phyloP scores from a whole-genome alignment of 2,888 invertebrate species.

The Lepidonotus clava region DNA sequence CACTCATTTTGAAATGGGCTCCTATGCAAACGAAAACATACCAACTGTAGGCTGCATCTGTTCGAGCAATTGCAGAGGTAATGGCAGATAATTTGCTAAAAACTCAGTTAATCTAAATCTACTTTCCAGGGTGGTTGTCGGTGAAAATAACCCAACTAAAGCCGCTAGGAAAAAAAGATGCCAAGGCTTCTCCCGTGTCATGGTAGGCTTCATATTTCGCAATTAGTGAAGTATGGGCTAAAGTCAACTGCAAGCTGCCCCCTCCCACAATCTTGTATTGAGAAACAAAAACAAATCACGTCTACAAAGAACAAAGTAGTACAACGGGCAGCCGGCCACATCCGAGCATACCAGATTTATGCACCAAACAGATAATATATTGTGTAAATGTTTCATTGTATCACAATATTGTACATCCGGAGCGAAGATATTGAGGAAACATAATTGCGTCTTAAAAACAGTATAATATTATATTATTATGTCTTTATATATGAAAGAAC shows the following conservation, averaged over 20 bases:
- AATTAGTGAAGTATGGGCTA: neutral
- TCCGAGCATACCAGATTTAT: too few species aligned
- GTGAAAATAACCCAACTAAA: neutral
- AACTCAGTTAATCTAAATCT: slow-evolving; percentile 23
- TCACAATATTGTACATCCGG: too few species aligned
- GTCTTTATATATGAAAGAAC: too few species aligned
- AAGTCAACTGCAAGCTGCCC: slow-evolving; percentile 9
- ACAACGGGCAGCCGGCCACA: too few species aligned
- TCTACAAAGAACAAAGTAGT: too few species aligned
- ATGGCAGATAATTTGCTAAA: neutral
- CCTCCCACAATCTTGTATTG: neutral
- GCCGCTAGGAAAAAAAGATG: neutral
- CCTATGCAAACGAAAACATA: slow-evolving; percentile 27
- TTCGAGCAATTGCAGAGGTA: neutral
- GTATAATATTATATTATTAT: too few species aligned
- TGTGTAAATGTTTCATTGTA: too few species aligned
- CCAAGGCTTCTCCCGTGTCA: neutral
- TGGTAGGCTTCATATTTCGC: neutral
- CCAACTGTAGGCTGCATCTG: neutral
- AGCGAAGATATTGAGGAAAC: too few species aligned
- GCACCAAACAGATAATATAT: too few species aligned
- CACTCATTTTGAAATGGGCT: slow-evolving; percentile 12
- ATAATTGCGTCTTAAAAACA: too few species aligned
- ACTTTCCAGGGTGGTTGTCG: neutral
- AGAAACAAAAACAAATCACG: neutral